phyloP scores from a whole-genome alignment of 2,888 invertebrate species.

The Melieria omissa region DNA sequence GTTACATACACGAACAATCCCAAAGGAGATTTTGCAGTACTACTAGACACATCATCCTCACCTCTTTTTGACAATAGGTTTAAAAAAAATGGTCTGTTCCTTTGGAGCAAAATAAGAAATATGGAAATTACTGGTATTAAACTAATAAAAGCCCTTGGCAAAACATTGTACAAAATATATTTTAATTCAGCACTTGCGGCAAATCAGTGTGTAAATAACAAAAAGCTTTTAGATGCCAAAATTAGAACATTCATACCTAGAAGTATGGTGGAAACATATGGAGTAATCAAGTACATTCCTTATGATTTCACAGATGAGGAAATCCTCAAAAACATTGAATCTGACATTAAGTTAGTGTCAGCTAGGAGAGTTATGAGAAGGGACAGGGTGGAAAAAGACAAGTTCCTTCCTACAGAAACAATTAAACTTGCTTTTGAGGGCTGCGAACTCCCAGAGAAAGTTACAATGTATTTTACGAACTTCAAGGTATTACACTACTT shows the following conservation, averaged over 20 bases:
- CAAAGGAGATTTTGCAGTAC: not conserved
- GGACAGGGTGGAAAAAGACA: not conserved
- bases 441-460: not conserved
- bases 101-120: not conserved
- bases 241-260: not conserved
- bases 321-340: not conserved
- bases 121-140: not conserved
- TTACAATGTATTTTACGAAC: not conserved
- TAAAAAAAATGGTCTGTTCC: not conserved
- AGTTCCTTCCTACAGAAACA: not conserved
- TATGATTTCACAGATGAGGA: not conserved
- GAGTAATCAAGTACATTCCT: not conserved
- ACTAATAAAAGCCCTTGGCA: not conserved
- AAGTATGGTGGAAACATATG: not conserved
- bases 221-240: not conserved
- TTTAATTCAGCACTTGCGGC: not conserved
- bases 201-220: not conserved
- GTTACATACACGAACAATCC: not conserved
- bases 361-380: not conserved
- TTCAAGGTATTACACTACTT: not conserved
- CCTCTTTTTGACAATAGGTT: not conserved
- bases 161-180: not conserved
- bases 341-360: not conserved
- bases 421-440: not conserved
- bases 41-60: not conserved